phyloP scores from a whole-genome alignment of 1,140 invertebrate genomes.

The Nephila pilipes region DNA sequence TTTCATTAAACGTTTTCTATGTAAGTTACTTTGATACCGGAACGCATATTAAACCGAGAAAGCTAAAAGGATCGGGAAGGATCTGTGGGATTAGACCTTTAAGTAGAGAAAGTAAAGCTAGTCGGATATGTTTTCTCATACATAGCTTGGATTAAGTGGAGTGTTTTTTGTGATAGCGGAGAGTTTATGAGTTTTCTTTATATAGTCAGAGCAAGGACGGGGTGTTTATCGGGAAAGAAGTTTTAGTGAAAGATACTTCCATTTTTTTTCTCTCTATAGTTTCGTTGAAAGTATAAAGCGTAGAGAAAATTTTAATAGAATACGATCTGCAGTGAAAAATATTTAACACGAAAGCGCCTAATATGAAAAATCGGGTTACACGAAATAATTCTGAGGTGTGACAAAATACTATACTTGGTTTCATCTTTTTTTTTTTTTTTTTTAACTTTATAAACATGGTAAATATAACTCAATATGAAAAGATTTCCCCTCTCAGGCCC shows the following conservation, averaged over 20 bases:
- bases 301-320: no score
- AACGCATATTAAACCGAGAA: conserved; percentile 10
- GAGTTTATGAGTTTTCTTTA: neutral
- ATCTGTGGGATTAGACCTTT: neutral
- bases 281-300: no score
- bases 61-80: neutral
- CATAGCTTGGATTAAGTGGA: neutral
- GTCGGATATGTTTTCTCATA: neutral
- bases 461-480: no score
- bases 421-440: no score
- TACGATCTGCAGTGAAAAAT: no score
- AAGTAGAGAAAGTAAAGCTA: neutral
- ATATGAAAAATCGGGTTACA: no score
- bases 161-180: conserved; percentile 23
- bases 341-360: no score
- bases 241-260: neutral
- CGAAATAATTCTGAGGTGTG: no score
- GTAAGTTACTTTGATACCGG: conserved; percentile 8
- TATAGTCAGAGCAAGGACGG: neutral
- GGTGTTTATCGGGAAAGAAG: neutral
- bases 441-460: no score
- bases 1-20: neutral
- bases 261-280: no score
- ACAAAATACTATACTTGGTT: no score
- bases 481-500: no score